phyloP scores from a whole-genome alignment of 2,113 vertebrate genomes.

The Alaudala cheleensis region DNA sequence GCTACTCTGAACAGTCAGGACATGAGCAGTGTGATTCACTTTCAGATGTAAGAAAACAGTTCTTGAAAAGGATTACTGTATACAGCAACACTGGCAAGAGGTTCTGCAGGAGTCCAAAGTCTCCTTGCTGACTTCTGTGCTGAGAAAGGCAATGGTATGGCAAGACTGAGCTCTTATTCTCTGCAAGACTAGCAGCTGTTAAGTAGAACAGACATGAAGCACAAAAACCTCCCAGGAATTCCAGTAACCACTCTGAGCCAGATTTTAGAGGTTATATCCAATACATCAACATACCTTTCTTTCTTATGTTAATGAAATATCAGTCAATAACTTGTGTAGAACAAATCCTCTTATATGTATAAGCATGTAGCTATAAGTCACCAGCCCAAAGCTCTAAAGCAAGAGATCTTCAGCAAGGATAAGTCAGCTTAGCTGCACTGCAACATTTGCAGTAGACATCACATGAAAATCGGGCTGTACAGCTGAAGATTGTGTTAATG shows the following conservation, averaged over 20 bases:
- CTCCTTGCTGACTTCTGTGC: background rate
- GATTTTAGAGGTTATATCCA: background rate
- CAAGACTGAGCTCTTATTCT: background rate
- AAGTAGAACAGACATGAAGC: background rate
- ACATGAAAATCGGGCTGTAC: background rate
- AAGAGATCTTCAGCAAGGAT: background rate
- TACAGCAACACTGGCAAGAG: background rate
- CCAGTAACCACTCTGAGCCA: background rate
- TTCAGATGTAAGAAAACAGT: background rate
- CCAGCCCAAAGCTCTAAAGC: background rate
- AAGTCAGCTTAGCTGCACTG: background rate
- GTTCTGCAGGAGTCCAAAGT: background rate
- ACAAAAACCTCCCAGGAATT: background rate
- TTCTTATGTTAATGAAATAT: constrained; percentile 8
- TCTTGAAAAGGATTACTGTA: background rate
- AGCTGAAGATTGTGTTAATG: background rate
- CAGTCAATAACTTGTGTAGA: background rate
- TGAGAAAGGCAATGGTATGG: background rate
- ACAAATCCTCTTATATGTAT: background rate
- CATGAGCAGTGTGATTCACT: background rate
- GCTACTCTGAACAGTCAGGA: background rate
- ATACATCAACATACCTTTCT: background rate
- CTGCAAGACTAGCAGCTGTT: background rate
- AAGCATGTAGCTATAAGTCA: background rate
- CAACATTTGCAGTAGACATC: background rate